Evolutionary conservation across 2,797 vertebrate species (phyloP).

Genomic region (Tauraco hartlaubi): DNA sequence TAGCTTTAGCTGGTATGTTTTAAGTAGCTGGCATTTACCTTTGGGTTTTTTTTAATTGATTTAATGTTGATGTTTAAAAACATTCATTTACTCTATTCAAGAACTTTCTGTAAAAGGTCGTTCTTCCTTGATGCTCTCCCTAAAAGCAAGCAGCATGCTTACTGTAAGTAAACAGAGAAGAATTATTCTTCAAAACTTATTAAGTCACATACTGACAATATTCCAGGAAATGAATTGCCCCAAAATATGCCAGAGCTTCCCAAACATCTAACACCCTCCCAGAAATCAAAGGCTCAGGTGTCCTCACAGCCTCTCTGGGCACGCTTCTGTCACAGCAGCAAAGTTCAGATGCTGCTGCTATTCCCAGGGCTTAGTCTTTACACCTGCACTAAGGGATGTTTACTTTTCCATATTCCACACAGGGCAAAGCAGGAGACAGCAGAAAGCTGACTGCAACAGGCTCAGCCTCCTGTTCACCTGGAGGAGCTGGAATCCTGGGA

Average conservation of each 20-base stretch:
- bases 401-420: background rate
- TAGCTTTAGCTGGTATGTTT: background rate
- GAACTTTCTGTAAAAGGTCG: background rate
- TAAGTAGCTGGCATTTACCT: background rate
- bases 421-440: background rate
- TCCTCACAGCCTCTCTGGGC: background rate
- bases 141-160: background rate
- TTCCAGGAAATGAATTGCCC: background rate
- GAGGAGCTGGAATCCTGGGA: rapidly evolving
- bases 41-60: background rate
- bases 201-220: background rate
- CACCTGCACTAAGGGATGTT: background rate
- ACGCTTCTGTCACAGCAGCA: background rate
- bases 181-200: background rate
- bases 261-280: background rate
- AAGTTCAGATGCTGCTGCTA: background rate
- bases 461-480: background rate
- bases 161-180: background rate
- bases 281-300: background rate
- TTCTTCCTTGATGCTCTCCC: background rate
- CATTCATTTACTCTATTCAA: background rate
- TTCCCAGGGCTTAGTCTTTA: background rate
- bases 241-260: background rate
- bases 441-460: background rate
- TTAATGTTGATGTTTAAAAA: background rate